These are phyloP conservation scores for Drosophila orena DNA, from an alignment of 1,140 invertebrate genomes.

Conservation along the genomic window DNA sequence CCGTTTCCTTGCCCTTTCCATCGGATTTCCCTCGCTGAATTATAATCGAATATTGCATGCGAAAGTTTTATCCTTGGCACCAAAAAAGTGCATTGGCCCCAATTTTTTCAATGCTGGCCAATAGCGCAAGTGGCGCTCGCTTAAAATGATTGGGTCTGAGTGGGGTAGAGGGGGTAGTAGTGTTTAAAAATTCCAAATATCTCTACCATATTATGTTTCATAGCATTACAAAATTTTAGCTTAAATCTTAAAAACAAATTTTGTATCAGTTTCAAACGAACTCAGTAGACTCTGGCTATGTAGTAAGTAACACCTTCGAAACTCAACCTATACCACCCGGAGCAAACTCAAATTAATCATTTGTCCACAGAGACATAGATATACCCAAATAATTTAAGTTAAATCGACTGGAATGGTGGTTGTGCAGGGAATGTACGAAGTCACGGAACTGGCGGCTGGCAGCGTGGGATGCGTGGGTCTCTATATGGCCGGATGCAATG, in stretches of 20 bases:
- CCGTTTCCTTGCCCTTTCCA: background rate
- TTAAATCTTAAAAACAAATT: no score
- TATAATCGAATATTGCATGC: slow-evolving; percentile 71
- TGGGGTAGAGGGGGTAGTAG: background rate
- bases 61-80: slow-evolving; percentile 74
- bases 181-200: no score
- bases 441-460: slow-evolving; percentile 7
- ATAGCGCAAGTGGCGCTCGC: slow-evolving; percentile 23
- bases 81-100: slow-evolving; percentile 71
- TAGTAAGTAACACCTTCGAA: background rate
- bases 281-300: background rate
- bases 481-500: slow-evolving; percentile 10
- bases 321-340: background rate
- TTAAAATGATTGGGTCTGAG: no score
- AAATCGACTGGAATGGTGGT: slow-evolving; percentile 13
- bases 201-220: no score
- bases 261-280: background rate
- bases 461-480: slow-evolving; percentile 12
- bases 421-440: slow-evolving; percentile 19
- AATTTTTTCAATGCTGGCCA: slow-evolving; percentile 24
- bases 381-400: background rate
- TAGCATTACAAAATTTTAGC: no score
- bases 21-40: background rate
- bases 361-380: background rate
- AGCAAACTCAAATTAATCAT: background rate